Conservation (phyloP, 2,113 vertebrate species). For the Macquaria australasica region DNA sequence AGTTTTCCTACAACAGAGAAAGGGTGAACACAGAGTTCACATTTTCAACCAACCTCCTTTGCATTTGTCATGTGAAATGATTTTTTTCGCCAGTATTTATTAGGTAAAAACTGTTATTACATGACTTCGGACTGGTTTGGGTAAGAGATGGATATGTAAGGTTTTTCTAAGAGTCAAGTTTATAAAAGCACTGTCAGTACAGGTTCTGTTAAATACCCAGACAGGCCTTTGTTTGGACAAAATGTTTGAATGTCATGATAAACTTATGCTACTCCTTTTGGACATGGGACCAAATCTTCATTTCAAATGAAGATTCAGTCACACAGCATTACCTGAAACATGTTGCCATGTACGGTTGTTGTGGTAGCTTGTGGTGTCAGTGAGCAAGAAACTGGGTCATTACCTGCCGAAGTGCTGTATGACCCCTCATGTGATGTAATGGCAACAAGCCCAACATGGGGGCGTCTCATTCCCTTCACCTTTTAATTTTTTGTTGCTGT, state of each 20-base stretch:
- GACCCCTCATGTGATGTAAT: slow-evolving; percentile 8
- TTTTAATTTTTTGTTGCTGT: slow-evolving; percentile 41
- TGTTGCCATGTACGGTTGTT: background rate
- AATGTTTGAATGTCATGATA: slow-evolving; percentile 10
- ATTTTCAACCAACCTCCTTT: background rate
- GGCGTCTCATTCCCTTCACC: background rate
- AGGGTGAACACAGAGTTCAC: background rate
- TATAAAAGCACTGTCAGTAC: background rate
- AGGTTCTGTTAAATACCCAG: background rate
- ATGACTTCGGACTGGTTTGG: background rate
- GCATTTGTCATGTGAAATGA: background rate
- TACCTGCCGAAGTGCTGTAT: slow-evolving; percentile 9
- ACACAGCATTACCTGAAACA: background rate
- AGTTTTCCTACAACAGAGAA: background rate
- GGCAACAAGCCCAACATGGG: background rate
- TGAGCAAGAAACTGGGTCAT: slow-evolving; percentile 15
- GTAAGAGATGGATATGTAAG: background rate
- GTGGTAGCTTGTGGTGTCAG: background rate
- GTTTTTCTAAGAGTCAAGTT: background rate
- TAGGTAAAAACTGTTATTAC: background rate
- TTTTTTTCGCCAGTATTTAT: background rate
- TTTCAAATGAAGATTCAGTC: slow-evolving; percentile 2
- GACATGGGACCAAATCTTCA: background rate
- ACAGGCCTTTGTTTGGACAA: background rate
- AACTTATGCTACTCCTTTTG: background rate